These are phyloP conservation scores for Phyllostomus discolor DNA, from an alignment of 2,113 vertebrate species.

Conservation along the genomic window DNA sequence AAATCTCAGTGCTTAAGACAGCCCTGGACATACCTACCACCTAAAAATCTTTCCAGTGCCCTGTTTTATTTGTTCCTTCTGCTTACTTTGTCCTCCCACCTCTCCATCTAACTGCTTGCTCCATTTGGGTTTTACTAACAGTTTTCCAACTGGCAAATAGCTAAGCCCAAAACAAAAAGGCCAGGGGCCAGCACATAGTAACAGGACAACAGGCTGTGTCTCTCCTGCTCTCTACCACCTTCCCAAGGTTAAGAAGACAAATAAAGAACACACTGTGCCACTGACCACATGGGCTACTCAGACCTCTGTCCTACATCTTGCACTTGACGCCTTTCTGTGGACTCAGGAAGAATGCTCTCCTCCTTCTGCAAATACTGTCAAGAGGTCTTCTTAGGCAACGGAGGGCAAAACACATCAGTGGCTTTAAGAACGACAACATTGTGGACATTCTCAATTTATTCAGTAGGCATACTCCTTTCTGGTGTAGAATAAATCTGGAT, in stretches of 20 bases:
- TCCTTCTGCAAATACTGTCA: background rate
- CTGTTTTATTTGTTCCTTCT: background rate
- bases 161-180: background rate
- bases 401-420: background rate
- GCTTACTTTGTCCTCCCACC: background rate
- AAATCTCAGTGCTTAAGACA: background rate
- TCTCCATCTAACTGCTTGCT: background rate
- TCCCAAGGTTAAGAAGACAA: background rate
- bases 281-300: background rate
- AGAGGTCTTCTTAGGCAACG: background rate
- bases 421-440: background rate
- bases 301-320: background rate
- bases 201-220: background rate
- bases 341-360: background rate
- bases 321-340: background rate
- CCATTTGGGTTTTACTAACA: background rate
- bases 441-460: background rate
- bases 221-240: background rate
- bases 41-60: background rate
- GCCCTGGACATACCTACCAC: background rate
- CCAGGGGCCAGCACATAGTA: background rate
- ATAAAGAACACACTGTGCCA: background rate
- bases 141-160: background rate
- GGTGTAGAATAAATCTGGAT: constrained; percentile 7
- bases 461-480: background rate